These are phyloP conservation scores for Crioceris asparagi DNA, from an alignment of 2,888 invertebrate species.

Conservation along the genomic window DNA sequence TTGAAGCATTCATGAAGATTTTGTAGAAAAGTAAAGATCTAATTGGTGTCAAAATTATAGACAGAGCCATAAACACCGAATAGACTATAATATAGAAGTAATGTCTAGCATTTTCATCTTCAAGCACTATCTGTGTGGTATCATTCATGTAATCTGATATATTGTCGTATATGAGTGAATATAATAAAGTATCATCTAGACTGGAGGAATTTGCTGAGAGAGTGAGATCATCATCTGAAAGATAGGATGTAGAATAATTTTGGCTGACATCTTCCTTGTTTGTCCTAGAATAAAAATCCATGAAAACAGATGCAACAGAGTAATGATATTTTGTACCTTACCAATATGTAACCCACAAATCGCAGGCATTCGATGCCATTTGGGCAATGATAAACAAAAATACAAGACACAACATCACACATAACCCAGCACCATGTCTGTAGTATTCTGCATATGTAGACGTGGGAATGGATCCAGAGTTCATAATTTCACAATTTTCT, in stretches of 20 bases:
- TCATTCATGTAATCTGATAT: no score
- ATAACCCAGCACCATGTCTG: conserved; percentile 52
- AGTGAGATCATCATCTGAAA: conserved; percentile 6
- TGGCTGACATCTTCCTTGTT: conserved; percentile 34
- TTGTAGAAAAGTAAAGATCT: conserved; percentile 62
- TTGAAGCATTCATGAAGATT: conserved; percentile 65
- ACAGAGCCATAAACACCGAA: conserved; percentile 45
- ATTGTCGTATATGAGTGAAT: no score
- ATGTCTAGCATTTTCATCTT: no score
- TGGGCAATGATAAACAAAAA: conserved; percentile 55
- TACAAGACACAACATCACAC: conserved; percentile 43
- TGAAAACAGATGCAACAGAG: neutral
- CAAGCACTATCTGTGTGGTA: conserved; percentile 3
- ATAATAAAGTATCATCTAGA: no score
- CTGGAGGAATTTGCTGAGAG: conserved; percentile 1
- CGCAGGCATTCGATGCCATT: conserved; percentile 55
- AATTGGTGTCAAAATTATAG: conserved; percentile 48
- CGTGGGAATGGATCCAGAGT: conserved; percentile 50
- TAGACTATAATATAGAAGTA: conserved; percentile 46
- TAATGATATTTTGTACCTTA: no score
- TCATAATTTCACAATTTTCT: conserved; percentile 55
- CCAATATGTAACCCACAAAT: conserved; percentile 73
- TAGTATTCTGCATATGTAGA: conserved; percentile 59
- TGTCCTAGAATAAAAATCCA: conserved; percentile 30
- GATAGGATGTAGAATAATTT: conserved; percentile 7